Evolutionary conservation across 2,888 invertebrate genomes (phyloP).

Genomic region (Callyntrura guangdongensis): DNA sequence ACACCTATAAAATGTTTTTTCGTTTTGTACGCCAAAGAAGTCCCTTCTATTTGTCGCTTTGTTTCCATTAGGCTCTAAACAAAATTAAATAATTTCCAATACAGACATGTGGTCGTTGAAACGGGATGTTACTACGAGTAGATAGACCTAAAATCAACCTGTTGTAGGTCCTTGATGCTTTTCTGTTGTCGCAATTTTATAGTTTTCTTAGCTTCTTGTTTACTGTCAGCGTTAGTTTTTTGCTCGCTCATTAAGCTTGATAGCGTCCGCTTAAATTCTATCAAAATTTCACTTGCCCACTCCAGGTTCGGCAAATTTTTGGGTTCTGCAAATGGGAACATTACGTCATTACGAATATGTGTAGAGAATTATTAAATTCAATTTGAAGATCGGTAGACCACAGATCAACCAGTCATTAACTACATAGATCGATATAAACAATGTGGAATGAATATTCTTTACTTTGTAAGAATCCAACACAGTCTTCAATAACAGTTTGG

Average conservation of each 20-base stretch:
- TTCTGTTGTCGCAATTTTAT: neutral
- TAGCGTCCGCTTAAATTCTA: conserved; percentile 1
- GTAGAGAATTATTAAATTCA: too few relatives aligned
- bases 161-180: conserved; percentile 32
- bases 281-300: neutral
- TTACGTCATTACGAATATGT: too few relatives aligned
- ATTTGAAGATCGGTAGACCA: too few relatives aligned
- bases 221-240: neutral
- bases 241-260: neutral
- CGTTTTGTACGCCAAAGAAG: neutral
- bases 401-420: too few relatives aligned
- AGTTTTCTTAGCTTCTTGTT: neutral
- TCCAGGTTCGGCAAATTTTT: neutral
- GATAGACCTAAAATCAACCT: conserved; percentile 14
- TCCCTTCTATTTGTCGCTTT: conserved; percentile 47
- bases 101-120: too few relatives aligned
- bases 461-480: conserved; percentile 56
- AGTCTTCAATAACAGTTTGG: conserved; percentile 11
- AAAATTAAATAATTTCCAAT: neutral
- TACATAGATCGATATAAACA: too few relatives aligned
- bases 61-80: conserved; percentile 40
- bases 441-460: neutral
- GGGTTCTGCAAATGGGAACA: neutral
- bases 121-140: neutral
- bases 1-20: neutral